Conservation (phyloP, 2,797 vertebrate species). For the Eremophila alpestris region DNA sequence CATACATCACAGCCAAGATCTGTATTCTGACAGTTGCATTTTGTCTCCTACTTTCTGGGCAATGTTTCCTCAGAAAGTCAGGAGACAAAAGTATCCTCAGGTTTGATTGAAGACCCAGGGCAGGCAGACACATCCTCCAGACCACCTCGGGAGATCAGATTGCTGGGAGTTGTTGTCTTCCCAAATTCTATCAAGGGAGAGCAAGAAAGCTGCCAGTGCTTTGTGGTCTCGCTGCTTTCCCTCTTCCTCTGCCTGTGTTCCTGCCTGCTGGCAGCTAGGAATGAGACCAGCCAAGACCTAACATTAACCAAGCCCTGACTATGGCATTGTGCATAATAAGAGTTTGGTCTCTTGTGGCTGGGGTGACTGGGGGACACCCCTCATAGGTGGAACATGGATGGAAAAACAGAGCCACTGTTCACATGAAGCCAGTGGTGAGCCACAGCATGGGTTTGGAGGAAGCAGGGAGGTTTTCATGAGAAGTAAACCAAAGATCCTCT, state of each 20-base stretch:
- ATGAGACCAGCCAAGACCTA: neutral
- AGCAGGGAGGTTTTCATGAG: neutral
- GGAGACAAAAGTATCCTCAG: slow-evolving; percentile 39
- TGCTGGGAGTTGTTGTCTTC: slow-evolving; percentile 24
- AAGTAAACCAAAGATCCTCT: neutral
- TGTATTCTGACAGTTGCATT: slow-evolving; percentile 78
- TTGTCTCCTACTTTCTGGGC: slow-evolving; percentile 68
- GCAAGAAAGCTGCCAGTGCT: neutral
- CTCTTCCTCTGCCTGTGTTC: neutral
- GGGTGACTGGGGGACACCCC: neutral
- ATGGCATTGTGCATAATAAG: neutral
- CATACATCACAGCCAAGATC: slow-evolving; percentile 74
- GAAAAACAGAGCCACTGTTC: neutral
- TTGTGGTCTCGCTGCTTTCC: neutral
- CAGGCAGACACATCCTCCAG: slow-evolving; percentile 45
- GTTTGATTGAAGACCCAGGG: slow-evolving; percentile 69
- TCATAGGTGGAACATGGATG: neutral
- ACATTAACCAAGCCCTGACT: neutral
- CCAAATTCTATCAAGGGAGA: slow-evolving; percentile 42
- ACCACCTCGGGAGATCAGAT: slow-evolving; percentile 28
- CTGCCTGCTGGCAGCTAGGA: neutral
- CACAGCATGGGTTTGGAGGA: neutral
- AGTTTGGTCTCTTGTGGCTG: neutral
- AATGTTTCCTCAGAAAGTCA: slow-evolving; percentile 37
- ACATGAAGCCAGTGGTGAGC: neutral